A percentile compares a stretch with the other conserved stretches of the same genome.
phyloP scores from a whole-genome alignment of 2,888 invertebrate genomes.

The Scaptomyza caliginosa region DNA sequence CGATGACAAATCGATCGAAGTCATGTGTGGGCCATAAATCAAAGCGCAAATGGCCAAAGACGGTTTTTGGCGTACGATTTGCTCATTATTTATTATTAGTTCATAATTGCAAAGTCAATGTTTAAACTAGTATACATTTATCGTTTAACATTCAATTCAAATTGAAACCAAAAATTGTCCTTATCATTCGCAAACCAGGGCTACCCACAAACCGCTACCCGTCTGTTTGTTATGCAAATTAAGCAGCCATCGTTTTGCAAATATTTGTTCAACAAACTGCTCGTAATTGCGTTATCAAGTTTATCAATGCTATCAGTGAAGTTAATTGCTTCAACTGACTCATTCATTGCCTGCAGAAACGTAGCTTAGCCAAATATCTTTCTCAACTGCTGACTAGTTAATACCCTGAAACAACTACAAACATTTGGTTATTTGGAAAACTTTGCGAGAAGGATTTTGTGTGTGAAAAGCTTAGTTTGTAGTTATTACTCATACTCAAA shows the following conservation, averaged over 20 bases:
- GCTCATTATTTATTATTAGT: conserved; percentile 69
- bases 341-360: conserved; percentile 20
- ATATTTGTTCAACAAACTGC: conserved; percentile 31
- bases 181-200: background rate
- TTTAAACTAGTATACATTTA: conserved; percentile 24
- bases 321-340: conserved; percentile 17
- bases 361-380: conserved; percentile 10
- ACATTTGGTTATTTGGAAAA: background rate
- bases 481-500: conserved; percentile 32
- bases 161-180: background rate
- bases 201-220: no score
- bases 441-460: background rate
- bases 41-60: conserved; percentile 25
- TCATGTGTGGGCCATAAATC: conserved; percentile 67
- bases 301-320: background rate
- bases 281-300: conserved; percentile 61
- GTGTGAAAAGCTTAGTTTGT: background rate
- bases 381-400: conserved; percentile 20
- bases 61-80: conserved; percentile 51
- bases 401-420: background rate
- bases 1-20: conserved; percentile 47
- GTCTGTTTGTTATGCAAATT: conserved; percentile 32
- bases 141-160: background rate
- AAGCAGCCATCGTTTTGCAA: conserved; percentile 35
- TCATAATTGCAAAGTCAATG: conserved; percentile 27